Evolutionary conservation across 37 sponge, comb jelly and placozoan genomes (phyloP), one percentile per base, ranked within the genome.

Genomic region (Chondrilla cf. caribensis): DNA sequence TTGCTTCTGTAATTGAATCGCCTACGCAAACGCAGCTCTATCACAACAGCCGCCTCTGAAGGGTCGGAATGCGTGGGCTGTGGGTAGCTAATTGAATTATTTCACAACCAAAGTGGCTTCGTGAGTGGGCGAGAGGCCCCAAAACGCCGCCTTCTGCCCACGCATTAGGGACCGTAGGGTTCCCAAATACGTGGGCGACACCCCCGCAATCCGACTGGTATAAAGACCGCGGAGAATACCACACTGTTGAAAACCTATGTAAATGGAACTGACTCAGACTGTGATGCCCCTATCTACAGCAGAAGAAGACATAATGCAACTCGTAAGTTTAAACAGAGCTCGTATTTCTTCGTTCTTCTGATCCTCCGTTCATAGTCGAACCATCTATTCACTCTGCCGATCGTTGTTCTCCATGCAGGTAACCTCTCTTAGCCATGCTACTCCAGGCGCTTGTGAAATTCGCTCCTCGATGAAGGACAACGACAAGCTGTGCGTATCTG

Each of bases 51-150:
- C 15, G 68, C 35, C 68, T 28, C 31, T 3, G 29, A 67, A 26
- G 68, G 68, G 68, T 26, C 32, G 32, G 68, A 29, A 67, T 67
- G 68, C 68, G 68, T 67, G 68, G 68, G 68, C 35, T 6, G 29
- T 18, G 35, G 17, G 15, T 17, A 1, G 14, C 29, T 67, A 67
- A 67, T 67, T 67, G 31, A 33, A 67, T 67, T 67, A 29, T 33
- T n/a, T 8, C 35, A 33, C 17, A 17, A 2, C 35, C 0, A 28
- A n/a, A 60, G 29, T 28, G 35, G 35, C 35, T 67, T 67, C 68
- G 29, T 67, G 68, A 29, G 68, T 67, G 68, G 68, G 68, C 68
- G 68, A 67, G 68, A 22, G 22, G 64, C 64, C 29, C 6, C 64
- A 26, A 28, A 28, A 29, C 35, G 29, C 60, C 68, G 68, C 68